These are phyloP conservation scores for Oryzias woworae DNA, from an alignment of 2,113 vertebrate species.

Conservation along the genomic window DNA sequence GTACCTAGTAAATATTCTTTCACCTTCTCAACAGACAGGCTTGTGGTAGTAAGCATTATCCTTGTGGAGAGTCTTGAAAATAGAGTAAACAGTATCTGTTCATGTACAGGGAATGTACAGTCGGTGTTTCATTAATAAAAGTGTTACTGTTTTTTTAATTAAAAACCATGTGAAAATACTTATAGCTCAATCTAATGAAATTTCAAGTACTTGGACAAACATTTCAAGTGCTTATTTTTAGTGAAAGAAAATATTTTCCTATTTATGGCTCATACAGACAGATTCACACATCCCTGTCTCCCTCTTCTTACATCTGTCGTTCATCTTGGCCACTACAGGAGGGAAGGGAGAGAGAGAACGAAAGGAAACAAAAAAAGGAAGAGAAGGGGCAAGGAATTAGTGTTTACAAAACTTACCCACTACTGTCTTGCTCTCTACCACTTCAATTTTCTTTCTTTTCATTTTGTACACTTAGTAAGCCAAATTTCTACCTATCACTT, in stretches of 20 bases:
- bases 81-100: background rate
- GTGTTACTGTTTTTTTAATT: no score
- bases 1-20: background rate
- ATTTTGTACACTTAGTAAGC: conserved; percentile 17
- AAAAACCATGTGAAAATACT: no score
- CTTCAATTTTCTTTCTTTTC: conserved; percentile 41
- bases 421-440: conserved; percentile 63
- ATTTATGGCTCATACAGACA: conserved; percentile 54
- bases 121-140: no score
- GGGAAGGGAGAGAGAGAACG: conserved; percentile 74
- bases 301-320: conserved; percentile 81
- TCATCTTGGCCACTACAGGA: conserved; percentile 83
- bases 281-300: conserved; percentile 64
- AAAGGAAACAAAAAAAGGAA: conserved; percentile 76
- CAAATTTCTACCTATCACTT: conserved; percentile 4
- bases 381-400: conserved; percentile 78
- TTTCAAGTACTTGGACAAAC: conserved; percentile 11
- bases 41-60: background rate
- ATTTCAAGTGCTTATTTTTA: conserved; percentile 32
- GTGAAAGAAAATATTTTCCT: conserved; percentile 27
- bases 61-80: conserved; percentile 2
- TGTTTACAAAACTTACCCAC: conserved; percentile 70
- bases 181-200: no score
- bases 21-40: conserved; percentile 4
- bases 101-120: no score